Evolutionary conservation across 2,113 vertebrate genomes (phyloP).

Genomic region (Cariama cristata): DNA sequence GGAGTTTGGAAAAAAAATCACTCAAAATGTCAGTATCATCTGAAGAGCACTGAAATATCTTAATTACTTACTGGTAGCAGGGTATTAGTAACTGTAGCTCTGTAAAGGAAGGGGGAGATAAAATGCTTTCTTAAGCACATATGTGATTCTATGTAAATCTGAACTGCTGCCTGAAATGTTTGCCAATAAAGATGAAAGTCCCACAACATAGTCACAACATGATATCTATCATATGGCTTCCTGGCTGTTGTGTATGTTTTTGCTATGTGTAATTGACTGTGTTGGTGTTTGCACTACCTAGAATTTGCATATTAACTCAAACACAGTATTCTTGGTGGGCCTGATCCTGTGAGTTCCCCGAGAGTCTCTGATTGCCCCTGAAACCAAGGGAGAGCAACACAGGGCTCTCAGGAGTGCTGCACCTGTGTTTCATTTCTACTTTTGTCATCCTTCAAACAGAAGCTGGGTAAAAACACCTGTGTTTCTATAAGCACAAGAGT

Average conservation of each 20-base stretch:
- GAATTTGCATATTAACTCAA: conserved; percentile 67
- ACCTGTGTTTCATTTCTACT: not conserved
- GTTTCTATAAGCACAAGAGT: accelerated
- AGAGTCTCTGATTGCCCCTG: not conserved
- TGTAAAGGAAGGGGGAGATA: conserved; percentile 53
- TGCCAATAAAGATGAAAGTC: conserved; percentile 82
- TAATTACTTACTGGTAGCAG: conserved; percentile 39
- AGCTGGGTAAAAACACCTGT: not conserved
- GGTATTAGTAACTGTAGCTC: conserved; percentile 49
- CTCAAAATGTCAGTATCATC: not conserved
- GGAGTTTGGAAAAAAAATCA: not conserved
- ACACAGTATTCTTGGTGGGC: conserved; percentile 3
- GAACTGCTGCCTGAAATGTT: conserved; percentile 82
- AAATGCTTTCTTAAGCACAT: conserved; percentile 80
- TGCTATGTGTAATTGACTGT: conserved; percentile 69
- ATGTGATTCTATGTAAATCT: conserved; percentile 78
- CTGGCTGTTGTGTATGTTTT: conserved; percentile 73
- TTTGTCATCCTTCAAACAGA: not conserved
- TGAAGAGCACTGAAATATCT: conserved; percentile 17
- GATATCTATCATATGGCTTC: conserved; percentile 79
- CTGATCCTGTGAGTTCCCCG: not conserved
- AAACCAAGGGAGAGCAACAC: not conserved
- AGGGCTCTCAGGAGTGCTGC: not conserved
- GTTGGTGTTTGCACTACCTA: conserved; percentile 70
- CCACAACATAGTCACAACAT: conserved; percentile 75